Conservation (phyloP, 2,113 vertebrate genomes). For the Axis porcinus region DNA sequence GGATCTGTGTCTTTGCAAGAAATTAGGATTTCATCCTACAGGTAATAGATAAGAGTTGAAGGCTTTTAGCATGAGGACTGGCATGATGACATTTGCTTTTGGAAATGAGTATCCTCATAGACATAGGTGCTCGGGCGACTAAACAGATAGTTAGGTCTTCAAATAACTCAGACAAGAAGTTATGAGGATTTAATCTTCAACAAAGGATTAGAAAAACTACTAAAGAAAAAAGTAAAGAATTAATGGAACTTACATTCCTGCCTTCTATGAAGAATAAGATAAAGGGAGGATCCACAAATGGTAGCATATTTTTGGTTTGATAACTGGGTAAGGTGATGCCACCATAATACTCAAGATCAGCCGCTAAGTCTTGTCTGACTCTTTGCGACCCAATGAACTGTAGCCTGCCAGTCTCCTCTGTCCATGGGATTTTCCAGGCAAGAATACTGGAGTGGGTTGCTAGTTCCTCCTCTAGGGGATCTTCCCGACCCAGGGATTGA, state of each 20-base stretch:
- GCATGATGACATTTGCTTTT: not conserved
- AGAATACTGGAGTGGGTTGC: not conserved
- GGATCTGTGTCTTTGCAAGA: not conserved
- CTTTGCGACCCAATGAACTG: not conserved
- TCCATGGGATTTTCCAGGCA: not conserved
- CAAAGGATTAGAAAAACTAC: not conserved
- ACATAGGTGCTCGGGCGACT: not conserved
- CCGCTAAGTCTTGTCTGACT: not conserved
- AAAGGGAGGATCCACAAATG: not conserved
- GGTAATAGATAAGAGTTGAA: not conserved
- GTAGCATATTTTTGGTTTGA: not conserved
- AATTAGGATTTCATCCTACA: not conserved
- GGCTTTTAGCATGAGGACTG: not conserved
- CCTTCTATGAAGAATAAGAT: not conserved
- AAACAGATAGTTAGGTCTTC: not conserved
- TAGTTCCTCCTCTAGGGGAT: not conserved
- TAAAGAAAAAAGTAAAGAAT: not conserved
- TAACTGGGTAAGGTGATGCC: not conserved
- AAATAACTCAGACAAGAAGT: not conserved
- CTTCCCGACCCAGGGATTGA: not conserved
- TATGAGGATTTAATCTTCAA: not conserved
- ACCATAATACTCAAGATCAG: not conserved
- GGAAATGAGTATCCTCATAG: not conserved
- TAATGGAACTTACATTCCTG: not conserved
- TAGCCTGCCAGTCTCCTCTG: not conserved